Evolutionary conservation across 1,140 invertebrate species (phyloP).

Genomic region (Sitobion miscanthi): DNA sequence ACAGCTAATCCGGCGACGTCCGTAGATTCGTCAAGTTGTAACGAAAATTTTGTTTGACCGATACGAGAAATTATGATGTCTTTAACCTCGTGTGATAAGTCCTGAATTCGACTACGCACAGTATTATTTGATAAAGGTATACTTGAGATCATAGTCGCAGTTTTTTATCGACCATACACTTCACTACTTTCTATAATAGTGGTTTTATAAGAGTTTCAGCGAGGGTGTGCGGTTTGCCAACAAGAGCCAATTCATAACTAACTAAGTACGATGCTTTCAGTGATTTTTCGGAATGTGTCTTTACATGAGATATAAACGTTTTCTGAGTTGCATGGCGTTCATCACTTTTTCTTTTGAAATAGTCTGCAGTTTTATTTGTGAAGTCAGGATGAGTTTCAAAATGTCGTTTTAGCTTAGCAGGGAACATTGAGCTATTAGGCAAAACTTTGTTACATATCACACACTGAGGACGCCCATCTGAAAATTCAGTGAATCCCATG

Average conservation of each 20-base stretch:
- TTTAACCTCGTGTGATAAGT: slow-evolving; percentile 40
- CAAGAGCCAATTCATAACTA: slow-evolving; percentile 26
- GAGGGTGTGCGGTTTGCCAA: slow-evolving; percentile 41
- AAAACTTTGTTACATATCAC: slow-evolving; percentile 59
- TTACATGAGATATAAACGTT: slow-evolving; percentile 54
- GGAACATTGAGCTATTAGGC: slow-evolving; percentile 56
- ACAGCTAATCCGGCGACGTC: slow-evolving; percentile 54
- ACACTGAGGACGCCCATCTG: slow-evolving; percentile 54
- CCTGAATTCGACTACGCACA: slow-evolving; percentile 44
- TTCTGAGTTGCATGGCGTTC: slow-evolving; percentile 56
- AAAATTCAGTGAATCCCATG: slow-evolving; percentile 15
- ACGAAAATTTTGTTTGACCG: slow-evolving; percentile 56
- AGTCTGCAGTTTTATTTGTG: slow-evolving; percentile 59
- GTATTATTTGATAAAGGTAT: slow-evolving; percentile 57
- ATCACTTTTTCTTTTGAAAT: slow-evolving; percentile 59
- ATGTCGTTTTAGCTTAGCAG: slow-evolving; percentile 59
- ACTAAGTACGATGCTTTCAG: slow-evolving; percentile 58
- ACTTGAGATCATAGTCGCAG: slow-evolving; percentile 44
- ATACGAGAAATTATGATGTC: slow-evolving; percentile 40
- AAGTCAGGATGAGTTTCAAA: slow-evolving; percentile 59
- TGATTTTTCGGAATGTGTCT: slow-evolving; percentile 58
- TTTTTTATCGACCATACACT: slow-evolving; percentile 35
- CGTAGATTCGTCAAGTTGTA: slow-evolving; percentile 58
- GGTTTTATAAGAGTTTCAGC: slow-evolving; percentile 37
- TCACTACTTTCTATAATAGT: slow-evolving; percentile 14